Percentiles rank a stretch among this genome's conserved stretches.
Evolutionary conservation across 1,140 invertebrate genomes (phyloP).

Genomic region (Laupala kohalensis): DNA sequence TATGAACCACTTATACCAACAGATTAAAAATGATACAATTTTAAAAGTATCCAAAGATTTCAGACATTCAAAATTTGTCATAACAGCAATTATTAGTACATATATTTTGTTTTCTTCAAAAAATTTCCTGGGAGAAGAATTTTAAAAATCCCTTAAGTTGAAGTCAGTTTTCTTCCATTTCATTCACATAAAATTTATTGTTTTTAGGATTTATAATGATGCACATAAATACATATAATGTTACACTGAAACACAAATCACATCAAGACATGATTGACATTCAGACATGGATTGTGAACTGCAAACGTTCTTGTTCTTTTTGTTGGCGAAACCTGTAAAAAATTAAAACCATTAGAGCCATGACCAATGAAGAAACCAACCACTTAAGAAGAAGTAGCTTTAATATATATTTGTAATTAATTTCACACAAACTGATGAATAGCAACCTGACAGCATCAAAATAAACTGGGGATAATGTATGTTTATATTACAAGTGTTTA

Average conservation of each 20-base stretch:
- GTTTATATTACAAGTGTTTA: not conserved
- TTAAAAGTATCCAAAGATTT: not conserved
- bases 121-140: not conserved
- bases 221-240: not conserved
- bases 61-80: not conserved
- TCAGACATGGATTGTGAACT: constrained; percentile 7
- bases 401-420: not conserved
- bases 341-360: too few species aligned
- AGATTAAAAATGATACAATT: not conserved
- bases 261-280: not conserved
- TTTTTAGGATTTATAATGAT: not conserved
- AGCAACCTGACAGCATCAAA: not conserved
- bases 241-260: not conserved
- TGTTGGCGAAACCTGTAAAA: constrained; percentile 1
- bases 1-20: not conserved
- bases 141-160: not conserved
- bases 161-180: not conserved
- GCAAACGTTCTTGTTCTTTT: constrained; percentile 1
- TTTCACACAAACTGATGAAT: not conserved
- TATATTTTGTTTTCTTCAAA: not conserved
- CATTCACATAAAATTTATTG: not conserved
- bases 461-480: not conserved
- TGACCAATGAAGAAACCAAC: not conserved
- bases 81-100: not conserved
- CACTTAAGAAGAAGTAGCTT: not conserved